These are phyloP conservation scores for Sebastes miniatus DNA, from an alignment of 2,797 vertebrate genomes.

Conservation along the genomic window DNA sequence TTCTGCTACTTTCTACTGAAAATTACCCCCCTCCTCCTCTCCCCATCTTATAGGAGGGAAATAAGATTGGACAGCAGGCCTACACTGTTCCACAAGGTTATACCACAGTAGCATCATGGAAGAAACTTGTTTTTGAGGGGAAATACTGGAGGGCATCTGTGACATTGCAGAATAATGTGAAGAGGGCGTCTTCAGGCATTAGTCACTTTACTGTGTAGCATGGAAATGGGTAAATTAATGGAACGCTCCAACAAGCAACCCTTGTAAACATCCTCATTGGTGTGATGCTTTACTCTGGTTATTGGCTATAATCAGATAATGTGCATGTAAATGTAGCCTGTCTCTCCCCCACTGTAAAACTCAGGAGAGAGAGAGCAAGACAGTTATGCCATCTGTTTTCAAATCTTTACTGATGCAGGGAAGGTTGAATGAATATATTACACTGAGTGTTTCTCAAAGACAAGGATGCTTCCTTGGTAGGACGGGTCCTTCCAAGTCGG, in stretches of 20 bases:
- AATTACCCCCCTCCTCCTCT: neutral
- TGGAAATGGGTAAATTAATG: neutral
- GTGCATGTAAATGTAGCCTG: neutral
- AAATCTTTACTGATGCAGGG: neutral
- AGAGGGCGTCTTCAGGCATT: rapidly evolving
- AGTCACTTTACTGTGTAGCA: neutral
- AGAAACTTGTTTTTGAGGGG: neutral
- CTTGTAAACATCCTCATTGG: neutral
- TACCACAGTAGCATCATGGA: neutral
- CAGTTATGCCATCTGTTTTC: neutral
- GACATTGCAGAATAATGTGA: neutral
- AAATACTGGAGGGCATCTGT: neutral
- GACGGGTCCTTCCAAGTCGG: neutral
- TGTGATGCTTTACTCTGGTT: neutral
- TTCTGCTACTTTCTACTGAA: neutral
- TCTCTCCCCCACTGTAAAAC: neutral
- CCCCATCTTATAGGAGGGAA: neutral
- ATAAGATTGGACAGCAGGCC: neutral
- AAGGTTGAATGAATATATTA: no score
- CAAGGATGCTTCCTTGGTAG: neutral
- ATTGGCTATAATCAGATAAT: constrained; percentile 1
- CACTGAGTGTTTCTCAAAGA: neutral
- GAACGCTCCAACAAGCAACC: neutral
- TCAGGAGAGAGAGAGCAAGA: no score
- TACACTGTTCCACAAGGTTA: neutral